phyloP scores from a whole-genome alignment of 2,888 invertebrate genomes.

The Machimus rusticus region DNA sequence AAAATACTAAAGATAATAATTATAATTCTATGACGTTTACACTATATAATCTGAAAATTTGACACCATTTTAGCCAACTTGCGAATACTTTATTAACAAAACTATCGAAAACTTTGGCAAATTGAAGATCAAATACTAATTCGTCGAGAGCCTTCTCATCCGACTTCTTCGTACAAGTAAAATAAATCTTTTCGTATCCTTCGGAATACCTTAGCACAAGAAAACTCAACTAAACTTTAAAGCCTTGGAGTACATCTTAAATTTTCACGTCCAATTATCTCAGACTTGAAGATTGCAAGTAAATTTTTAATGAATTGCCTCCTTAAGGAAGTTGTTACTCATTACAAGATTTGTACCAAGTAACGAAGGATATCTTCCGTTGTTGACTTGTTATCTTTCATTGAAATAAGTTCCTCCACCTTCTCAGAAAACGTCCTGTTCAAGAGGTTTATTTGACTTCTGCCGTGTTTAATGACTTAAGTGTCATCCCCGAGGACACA shows the following conservation, averaged over 20 bases:
- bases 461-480: not conserved
- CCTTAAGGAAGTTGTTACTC: not conserved
- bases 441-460: not conserved
- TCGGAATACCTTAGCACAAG: not conserved
- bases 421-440: not conserved
- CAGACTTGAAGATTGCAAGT: not conserved
- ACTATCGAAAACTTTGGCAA: not conserved
- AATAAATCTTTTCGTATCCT: not conserved
- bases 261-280: not conserved
- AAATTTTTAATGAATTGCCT: not conserved
- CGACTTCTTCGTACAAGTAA: not conserved
- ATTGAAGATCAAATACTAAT: too few species aligned
- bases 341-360: not conserved
- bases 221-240: not conserved
- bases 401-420: not conserved
- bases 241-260: not conserved
- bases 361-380: not conserved
- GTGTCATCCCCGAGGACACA: not conserved
- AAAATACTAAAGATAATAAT: too few species aligned
- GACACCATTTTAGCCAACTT: too few species aligned
- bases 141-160: too few species aligned
- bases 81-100: not conserved
- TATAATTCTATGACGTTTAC: too few species aligned
- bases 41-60: too few species aligned
- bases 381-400: not conserved